Base-by-base conservation (phyloP, 2,113 vertebrate species). In the Riparia riparia region DNA sequence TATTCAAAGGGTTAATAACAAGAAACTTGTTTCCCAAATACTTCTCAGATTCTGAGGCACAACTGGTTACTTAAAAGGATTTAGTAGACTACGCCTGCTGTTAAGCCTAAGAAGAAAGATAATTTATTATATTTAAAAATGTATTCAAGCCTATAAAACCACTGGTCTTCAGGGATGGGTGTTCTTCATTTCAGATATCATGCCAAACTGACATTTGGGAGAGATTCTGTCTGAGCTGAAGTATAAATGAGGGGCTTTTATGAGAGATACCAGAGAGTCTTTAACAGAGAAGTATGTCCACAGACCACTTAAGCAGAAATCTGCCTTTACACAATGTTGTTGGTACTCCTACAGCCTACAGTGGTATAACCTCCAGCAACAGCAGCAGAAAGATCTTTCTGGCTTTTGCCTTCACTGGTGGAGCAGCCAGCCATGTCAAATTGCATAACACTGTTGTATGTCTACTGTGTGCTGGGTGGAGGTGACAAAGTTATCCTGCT, bases 41-140 rank as follows among this genome's bases (percentile, higher is more conserved):
- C 29, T 58, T 89, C n/a, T 65, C 73, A 74, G 44, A 47, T 79
- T 82, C 78, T 60, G 82, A 91, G 44, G 68, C 49, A 74, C 47
- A 74, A 12, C 15, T 47, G 68, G 42, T 74, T 93, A 53, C 50
- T 93, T 91, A 54, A 88, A 90, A 95, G 71, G 80, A 74, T 93
- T 91, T 89, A n/a, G 83, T 82, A 74, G 76, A 39, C 61, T 74
- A 6, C 80, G 44, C 47, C 74, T 93, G 54, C 63, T 91, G 66
- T 69, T 95, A 68, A 85, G 64, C 56, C 79, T 64, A 93, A 80
- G 56, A 93, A 80, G 78, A 94, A 96, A 87, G 70, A 88, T 90
- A 88, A 96, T 95, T 93, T 88, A 63, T 85, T 90, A 24, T 85
- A 87, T 94, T 94, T 93, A 76, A 71, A 87, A 79, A 66, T 68